phyloP scores from a whole-genome alignment of 2,797 vertebrate genomes.

The Otolemur crassicaudatus region DNA sequence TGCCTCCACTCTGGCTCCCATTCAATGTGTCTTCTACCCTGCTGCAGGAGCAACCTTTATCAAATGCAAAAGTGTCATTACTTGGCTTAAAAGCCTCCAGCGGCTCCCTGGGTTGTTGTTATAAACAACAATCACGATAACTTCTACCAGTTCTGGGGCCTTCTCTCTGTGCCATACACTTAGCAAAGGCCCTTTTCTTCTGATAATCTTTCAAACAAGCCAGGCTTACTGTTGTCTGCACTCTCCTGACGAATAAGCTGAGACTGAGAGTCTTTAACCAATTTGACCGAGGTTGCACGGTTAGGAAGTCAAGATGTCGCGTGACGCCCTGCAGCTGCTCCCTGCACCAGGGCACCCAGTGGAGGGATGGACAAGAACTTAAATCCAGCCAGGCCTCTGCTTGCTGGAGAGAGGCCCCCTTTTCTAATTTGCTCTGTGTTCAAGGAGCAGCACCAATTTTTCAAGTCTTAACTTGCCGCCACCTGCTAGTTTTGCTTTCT shows the following conservation, averaged over 20 bases:
- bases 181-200: neutral
- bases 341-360: too few species aligned
- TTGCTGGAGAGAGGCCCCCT: neutral
- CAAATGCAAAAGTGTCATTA: neutral
- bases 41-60: neutral
- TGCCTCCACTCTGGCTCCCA: neutral
- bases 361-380: neutral
- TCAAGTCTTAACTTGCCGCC: neutral
- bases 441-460: neutral
- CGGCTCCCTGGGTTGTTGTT: neutral
- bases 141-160: neutral
- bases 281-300: neutral
- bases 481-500: neutral
- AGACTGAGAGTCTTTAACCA: neutral
- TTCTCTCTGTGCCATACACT: neutral
- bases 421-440: neutral
- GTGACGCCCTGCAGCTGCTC: neutral
- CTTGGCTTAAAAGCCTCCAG: neutral
- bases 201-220: neutral
- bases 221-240: neutral
- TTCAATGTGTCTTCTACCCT: neutral
- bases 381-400: neutral
- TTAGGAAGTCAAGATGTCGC: neutral
- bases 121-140: neutral
- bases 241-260: neutral